Evolutionary conservation across 2,888 invertebrate genomes (phyloP), one percentile per base, ranked within the genome.

Genomic region (Tipula confusa): DNA sequence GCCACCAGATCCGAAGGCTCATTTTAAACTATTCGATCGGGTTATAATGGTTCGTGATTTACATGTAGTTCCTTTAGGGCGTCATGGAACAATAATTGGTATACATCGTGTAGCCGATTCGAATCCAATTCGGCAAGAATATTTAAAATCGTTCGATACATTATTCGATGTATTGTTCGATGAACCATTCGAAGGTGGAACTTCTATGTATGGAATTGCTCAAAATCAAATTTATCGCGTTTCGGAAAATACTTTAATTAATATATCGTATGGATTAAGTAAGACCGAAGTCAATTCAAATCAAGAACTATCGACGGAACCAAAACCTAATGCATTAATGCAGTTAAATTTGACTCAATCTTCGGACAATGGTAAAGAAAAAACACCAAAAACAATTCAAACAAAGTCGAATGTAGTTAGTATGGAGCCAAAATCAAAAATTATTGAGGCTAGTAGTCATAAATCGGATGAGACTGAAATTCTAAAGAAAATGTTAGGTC

Each of bases 131-230:
- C 80, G 92, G 87, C 84, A 90, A 89, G 83, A 89, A 90, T 85
- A 91, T 89, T 33, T 94, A 91, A 87, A 92, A 90, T 83, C 87
- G 88, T 85, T 91, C 0, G 93, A 93, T 64, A 90, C 90, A 0
- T 90, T 94, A 83, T 96, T 94, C 87, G 96, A 96, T 85, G 92
- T 98, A 28, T 89, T 97, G 84, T 97, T 97, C 87, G 97, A 98
- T 87, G 90, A 93, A 85, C 89, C 92, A 29, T 95, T 97, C 88
- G 89, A 92, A 13, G 95, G 94, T 18, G 96, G 88, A 31, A 86
- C 86, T 36, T 86, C 87, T 18, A 87, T 89, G 18, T 87, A 88
- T 83, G 89, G 87, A 82, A 86, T 88, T 83, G 89, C 87, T 15
- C 84, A 86, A 2, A 88, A 87, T 31, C 86, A 88, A 1, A 86